Evolutionary conservation across 2,797 vertebrate species (phyloP), one percentile per base, ranked within the genome.

Genomic region (Borostomias antarcticus): DNA sequence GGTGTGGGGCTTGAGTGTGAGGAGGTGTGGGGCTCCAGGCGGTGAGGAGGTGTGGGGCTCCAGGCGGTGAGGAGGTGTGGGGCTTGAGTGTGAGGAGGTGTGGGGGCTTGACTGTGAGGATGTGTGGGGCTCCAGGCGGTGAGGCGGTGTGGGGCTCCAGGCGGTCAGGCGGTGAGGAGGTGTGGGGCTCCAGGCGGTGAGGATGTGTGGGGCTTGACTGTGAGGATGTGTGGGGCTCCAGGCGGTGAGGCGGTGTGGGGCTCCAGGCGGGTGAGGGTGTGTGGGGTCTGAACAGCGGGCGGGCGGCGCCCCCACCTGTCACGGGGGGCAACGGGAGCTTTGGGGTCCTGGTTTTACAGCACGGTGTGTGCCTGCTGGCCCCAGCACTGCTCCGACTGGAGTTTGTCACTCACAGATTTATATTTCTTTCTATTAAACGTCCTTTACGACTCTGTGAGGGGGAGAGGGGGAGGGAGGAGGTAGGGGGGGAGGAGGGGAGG

Each of bases 361-460:
- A n/a, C 69, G 68, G 70, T 64, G 51, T 26, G 52, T 62, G 70
- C 73, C 73, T 69, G 76, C 69, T 40, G 48, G 53, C 50, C 71
- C 64, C 66, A n/a, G 21, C 73, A 71, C 77, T 37, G 70, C 76
- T 26, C 56, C 69, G 61, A 81, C 83, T 88, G 81, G 76, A 83
- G 75, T 85, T 84, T 91, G 88, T 89, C 88, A 89, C 82, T 65
- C 75, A 66, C 71, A 87, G 85, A 91, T 91, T 90, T 89, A 91
- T 87, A 84, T 83, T 78, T 70, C 69, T 81, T 79, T 74, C 83
- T 82, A 85, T 89, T 87, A 89, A 89, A 89, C 69, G 53, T 68
- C 54, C 74, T 89, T 90, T 87, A 90, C 86, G 85, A 85, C 86
- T 70, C 79, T 74, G 29, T 68, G 1, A 73, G 85, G 82, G 66